Percentiles rank a stretch among this genome's conserved stretches.
Conservation (phyloP, 2,113 vertebrate genomes). For the Passerina amoena region DNA sequence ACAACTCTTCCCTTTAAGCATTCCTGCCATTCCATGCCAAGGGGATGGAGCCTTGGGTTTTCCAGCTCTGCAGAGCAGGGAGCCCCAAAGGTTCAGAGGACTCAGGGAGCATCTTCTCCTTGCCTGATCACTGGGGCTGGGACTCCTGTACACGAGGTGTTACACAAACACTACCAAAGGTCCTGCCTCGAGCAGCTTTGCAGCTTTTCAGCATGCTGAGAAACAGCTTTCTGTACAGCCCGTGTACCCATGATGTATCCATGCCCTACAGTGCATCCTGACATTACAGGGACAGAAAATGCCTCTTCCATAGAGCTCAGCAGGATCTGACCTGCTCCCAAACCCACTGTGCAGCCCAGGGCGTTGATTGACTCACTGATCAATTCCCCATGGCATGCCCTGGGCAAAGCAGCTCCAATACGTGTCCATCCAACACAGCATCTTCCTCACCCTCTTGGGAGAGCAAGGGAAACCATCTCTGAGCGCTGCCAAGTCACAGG, state of each 20-base stretch:
- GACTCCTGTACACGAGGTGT: rapidly evolving
- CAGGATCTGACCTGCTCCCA: not conserved
- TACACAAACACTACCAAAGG: not conserved
- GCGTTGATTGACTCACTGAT: rapidly evolving
- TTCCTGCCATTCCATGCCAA: not conserved
- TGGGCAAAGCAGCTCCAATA: not conserved
- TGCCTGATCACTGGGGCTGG: not conserved
- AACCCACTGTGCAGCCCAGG: not conserved
- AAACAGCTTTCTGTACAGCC: not conserved
- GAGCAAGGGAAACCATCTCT: not conserved
- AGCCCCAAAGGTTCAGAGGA: not conserved
- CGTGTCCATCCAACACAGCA: not conserved
- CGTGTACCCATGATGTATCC: not conserved
- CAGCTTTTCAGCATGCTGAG: not conserved
- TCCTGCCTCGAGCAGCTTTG: not conserved
- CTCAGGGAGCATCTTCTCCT: not conserved
- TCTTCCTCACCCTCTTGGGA: not conserved
- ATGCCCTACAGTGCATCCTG: not conserved
- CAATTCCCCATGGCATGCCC: rapidly evolving
- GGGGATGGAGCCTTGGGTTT: not conserved
- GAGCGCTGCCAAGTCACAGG: not conserved
- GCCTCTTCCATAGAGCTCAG: not conserved
- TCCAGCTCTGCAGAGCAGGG: not conserved
- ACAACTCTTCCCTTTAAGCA: not conserved
- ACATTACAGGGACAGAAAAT: not conserved